phyloP scores from a whole-genome alignment of 2,797 vertebrate species.

The Lagorchestes hirsutus region DNA sequence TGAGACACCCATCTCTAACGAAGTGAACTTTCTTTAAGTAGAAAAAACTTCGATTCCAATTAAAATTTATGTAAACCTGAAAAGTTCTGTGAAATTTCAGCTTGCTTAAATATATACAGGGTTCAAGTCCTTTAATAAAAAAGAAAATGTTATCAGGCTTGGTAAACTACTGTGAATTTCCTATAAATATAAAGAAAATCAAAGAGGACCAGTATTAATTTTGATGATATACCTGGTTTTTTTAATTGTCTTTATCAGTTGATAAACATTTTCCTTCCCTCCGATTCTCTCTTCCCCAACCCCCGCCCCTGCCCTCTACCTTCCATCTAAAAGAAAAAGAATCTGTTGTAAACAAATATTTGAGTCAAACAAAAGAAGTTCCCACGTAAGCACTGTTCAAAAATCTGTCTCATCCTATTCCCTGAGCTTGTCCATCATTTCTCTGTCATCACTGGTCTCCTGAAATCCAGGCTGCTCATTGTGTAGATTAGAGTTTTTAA shows the following conservation, averaged over 20 bases:
- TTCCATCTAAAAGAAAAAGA: background rate
- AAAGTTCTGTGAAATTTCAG: conserved; percentile 26
- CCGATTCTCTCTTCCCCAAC: background rate
- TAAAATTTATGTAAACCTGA: background rate
- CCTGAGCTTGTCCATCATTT: background rate
- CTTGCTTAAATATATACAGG: background rate
- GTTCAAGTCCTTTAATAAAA: background rate
- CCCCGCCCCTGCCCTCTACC: no score
- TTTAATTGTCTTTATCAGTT: background rate
- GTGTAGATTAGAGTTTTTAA: background rate
- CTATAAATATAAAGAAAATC: background rate
- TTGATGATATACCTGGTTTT: background rate
- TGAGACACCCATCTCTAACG: conserved; percentile 32
- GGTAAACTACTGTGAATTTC: background rate
- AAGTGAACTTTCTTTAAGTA: conserved; percentile 11
- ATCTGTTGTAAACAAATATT: background rate
- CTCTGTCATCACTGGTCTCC: background rate
- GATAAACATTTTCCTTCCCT: background rate
- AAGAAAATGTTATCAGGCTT: background rate
- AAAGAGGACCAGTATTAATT: background rate
- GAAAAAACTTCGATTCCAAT: conserved; percentile 9
- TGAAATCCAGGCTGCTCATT: background rate
- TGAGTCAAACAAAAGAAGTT: background rate
- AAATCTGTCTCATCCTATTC: background rate
- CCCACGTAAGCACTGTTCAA: background rate